These are phyloP conservation scores for Eumaeus atala DNA, from an alignment of 1,140 invertebrate genomes.

Conservation along the genomic window DNA sequence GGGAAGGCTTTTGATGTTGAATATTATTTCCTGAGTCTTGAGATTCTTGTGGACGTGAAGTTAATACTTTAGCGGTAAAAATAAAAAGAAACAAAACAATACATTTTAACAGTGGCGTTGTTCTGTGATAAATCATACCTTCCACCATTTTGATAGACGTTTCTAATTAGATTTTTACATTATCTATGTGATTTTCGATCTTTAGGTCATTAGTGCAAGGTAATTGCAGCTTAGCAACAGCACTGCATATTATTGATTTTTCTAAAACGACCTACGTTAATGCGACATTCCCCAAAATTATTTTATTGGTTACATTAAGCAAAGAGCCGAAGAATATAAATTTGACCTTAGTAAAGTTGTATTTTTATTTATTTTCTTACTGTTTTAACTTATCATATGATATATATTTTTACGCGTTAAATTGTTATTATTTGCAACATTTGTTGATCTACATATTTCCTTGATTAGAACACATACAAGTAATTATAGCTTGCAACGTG, in stretches of 20 bases:
- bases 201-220: conserved; percentile 38
- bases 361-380: too few relatives aligned
- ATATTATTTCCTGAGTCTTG: conserved; percentile 50
- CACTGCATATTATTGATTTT: conserved; percentile 65
- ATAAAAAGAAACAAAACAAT: conserved; percentile 62
- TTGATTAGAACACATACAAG: neutral
- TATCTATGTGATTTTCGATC: conserved; percentile 14
- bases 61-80: conserved; percentile 62
- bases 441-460: neutral
- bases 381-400: neutral
- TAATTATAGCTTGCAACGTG: neutral
- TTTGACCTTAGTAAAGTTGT: too few relatives aligned
- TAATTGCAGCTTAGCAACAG: conserved; percentile 48
- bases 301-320: neutral
- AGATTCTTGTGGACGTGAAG: conserved; percentile 52
- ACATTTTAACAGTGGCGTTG: conserved; percentile 58
- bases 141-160: conserved; percentile 44
- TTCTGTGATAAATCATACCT: conserved; percentile 50
- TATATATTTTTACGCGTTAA: conserved; percentile 1
- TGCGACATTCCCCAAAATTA: conserved; percentile 21
- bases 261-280: conserved; percentile 22
- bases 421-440: neutral
- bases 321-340: too few relatives aligned
- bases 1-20: conserved; percentile 46
- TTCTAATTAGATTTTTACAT: conserved; percentile 16